Conservation (phyloP, 2,888 invertebrate genomes). For the Myopa tessellatipennis region DNA sequence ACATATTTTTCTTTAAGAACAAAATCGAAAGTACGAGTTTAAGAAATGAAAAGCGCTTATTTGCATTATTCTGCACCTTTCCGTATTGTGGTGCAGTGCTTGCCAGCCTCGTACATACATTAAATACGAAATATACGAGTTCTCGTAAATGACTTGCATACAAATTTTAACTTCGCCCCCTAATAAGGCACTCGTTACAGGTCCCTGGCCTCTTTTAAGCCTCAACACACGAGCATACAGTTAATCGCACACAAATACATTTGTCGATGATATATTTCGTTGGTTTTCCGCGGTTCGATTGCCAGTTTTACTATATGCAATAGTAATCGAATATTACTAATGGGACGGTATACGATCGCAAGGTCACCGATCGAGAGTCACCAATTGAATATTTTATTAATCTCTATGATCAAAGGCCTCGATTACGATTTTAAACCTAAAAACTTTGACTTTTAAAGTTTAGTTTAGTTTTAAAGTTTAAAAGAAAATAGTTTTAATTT, state of each 20-base stretch:
- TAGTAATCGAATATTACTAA: not conserved
- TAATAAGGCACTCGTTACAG: not conserved
- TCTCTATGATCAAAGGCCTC: conserved; percentile 5
- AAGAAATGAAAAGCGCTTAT: not conserved
- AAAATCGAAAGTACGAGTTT: not conserved
- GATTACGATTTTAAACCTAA: no score
- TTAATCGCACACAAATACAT: not conserved
- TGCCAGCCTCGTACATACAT: not conserved
- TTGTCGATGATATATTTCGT: conserved; percentile 18
- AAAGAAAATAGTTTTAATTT: no score
- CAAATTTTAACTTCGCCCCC: conserved; percentile 1
- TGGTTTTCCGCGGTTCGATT: conserved; percentile 11
- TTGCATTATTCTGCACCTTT: not conserved
- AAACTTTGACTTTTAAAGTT: no score
- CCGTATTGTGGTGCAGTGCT: not conserved
- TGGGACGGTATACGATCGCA: conserved; percentile 27
- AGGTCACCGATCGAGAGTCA: conserved; percentile 28
- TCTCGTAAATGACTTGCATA: conserved; percentile 17
- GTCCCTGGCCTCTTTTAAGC: conserved; percentile 34
- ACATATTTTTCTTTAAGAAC: not conserved
- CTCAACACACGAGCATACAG: not conserved
- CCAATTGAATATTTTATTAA: conserved; percentile 34
- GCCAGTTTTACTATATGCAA: conserved; percentile 3
- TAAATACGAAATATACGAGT: not conserved
- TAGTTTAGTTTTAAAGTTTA: no score